Percentiles rank a stretch among this genome's conserved stretches.
phyloP scores from a whole-genome alignment of 2,888 invertebrate genomes.

The Agriopis aurantiaria region DNA sequence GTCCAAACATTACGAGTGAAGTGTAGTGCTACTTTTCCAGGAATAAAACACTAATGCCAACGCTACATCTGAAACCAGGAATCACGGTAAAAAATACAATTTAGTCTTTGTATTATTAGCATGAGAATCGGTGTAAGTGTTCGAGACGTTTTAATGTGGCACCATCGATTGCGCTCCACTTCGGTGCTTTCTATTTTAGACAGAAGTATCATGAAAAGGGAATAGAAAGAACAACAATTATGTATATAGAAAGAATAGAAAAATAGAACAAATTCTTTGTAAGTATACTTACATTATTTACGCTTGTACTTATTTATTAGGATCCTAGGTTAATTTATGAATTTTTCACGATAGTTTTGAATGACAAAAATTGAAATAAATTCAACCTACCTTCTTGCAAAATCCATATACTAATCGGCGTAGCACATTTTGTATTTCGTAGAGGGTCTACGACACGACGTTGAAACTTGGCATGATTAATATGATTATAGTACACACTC shows the following conservation, averaged over 20 bases:
- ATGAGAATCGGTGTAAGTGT: slow-evolving; percentile 17
- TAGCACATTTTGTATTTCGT: slow-evolving; percentile 1
- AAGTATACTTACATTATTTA: background rate
- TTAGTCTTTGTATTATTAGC: slow-evolving; percentile 40
- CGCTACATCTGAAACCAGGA: slow-evolving; percentile 82
- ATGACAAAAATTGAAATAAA: background rate
- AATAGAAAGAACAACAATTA: background rate
- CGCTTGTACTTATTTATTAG: background rate
- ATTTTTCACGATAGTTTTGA: background rate
- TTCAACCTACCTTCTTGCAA: background rate
- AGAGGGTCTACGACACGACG: background rate
- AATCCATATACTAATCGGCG: background rate
- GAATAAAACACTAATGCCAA: slow-evolving; percentile 73
- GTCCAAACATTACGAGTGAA: slow-evolving; percentile 61
- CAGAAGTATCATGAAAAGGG: background rate
- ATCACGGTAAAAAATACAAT: slow-evolving; percentile 72
- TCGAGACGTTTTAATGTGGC: slow-evolving; percentile 19
- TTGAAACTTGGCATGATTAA: no score
- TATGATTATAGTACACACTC: no score
- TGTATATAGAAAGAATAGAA: background rate
- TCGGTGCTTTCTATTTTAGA: slow-evolving; percentile 2
- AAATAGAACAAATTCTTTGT: background rate
- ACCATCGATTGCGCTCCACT: slow-evolving; percentile 28
- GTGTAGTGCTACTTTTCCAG: slow-evolving; percentile 64
- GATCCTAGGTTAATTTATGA: background rate